Percentiles rank a stretch among this genome's conserved stretches.
Evolutionary conservation across 2,888 invertebrate genomes (phyloP).

Genomic region (Dryococelus australis): DNA sequence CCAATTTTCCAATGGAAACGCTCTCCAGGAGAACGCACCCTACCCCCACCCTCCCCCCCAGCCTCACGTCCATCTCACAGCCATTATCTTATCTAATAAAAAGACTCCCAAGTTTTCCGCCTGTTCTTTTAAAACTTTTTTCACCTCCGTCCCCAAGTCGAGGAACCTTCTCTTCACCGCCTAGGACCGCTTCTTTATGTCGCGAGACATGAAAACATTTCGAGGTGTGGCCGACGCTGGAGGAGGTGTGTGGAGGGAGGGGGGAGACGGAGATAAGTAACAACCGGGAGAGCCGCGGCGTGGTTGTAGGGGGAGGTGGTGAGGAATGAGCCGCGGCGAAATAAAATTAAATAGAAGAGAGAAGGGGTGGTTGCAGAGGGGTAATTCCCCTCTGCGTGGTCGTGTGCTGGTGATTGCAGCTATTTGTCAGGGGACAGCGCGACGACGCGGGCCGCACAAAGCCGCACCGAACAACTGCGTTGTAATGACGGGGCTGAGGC

Average conservation of each 20-base stretch:
- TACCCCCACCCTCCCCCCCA: neutral
- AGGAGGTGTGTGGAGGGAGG: neutral
- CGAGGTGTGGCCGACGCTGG: neutral
- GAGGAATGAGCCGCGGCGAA: constrained; percentile 4
- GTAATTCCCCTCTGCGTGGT: neutral
- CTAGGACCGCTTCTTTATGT: neutral
- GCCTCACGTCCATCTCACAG: neutral
- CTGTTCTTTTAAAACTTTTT: constrained; percentile 11
- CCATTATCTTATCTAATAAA: constrained; percentile 31
- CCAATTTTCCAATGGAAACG: too few species aligned
- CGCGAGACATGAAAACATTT: constrained; percentile 25
- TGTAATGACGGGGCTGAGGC: neutral
- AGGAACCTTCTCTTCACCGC: neutral
- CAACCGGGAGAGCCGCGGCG: neutral
- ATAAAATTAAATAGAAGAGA: neutral
- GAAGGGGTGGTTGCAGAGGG: neutral
- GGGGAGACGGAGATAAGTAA: constrained; percentile 17
- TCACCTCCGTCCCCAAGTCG: neutral
- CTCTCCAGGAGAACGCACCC: neutral
- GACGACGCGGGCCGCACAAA: neutral
- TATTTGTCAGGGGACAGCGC: neutral
- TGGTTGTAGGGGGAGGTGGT: neutral
- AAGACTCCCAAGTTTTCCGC: constrained; percentile 24
- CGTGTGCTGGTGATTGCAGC: neutral
- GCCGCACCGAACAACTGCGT: neutral